phyloP scores from a whole-genome alignment of 2,113 vertebrate genomes.

The Murina feae region DNA sequence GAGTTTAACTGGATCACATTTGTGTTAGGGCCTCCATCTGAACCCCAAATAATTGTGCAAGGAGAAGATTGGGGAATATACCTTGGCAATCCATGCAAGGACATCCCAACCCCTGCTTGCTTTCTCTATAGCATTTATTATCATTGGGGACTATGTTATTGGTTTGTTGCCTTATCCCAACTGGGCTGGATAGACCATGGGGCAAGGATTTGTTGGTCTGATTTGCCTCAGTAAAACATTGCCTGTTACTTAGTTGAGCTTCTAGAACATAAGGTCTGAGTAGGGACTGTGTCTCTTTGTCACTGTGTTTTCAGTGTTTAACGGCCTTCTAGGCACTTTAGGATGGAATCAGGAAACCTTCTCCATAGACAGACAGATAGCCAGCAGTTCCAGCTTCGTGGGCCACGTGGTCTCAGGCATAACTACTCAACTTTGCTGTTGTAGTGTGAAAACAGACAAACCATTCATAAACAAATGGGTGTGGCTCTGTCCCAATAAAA shows the following conservation, averaged over 20 bases:
- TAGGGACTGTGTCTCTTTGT: not conserved
- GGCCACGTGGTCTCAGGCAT: not conserved
- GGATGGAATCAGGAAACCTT: not conserved
- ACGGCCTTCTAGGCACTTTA: not conserved
- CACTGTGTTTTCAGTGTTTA: not conserved
- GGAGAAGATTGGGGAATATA: not conserved
- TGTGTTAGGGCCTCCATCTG: not conserved
- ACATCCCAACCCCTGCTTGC: not conserved
- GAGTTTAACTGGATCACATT: not conserved
- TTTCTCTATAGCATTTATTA: not conserved
- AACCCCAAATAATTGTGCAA: not conserved
- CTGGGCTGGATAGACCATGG: not conserved
- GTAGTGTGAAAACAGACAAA: not conserved
- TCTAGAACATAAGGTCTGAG: not conserved
- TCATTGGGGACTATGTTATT: not conserved
- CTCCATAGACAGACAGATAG: not conserved
- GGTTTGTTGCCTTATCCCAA: not conserved
- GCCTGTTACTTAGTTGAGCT: not conserved
- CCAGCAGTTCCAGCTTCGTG: not conserved
- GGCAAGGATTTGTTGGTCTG: not conserved
- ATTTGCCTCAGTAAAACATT: not conserved
- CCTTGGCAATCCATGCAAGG: accelerated
- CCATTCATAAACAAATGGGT: not conserved
- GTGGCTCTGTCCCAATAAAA: not conserved
- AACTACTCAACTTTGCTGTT: not conserved